Percentiles rank a stretch among this genome's conserved stretches.
Evolutionary conservation across 2,888 invertebrate genomes (phyloP).

Genomic region (Tipula confusa): DNA sequence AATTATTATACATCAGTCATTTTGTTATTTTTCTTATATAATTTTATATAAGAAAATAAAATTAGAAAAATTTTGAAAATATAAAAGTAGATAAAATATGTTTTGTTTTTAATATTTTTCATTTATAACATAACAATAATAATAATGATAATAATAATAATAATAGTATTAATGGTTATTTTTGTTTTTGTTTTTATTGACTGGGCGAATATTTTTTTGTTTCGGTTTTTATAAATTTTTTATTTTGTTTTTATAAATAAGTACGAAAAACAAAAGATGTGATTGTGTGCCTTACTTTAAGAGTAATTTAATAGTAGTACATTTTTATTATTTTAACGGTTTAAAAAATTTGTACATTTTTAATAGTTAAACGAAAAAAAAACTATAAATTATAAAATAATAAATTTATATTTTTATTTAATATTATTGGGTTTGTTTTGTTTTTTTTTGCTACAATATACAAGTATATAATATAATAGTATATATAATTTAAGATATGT

Average conservation of each 20-base stretch:
- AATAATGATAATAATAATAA: neutral
- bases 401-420: neutral
- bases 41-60: slow-evolving; percentile 3
- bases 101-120: neutral
- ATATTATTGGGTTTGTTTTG: neutral
- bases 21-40: slow-evolving; percentile 4
- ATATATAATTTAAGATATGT: slow-evolving; percentile 28
- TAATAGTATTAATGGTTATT: no score
- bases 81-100: slow-evolving; percentile 16
- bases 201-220: no score
- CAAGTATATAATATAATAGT: neutral
- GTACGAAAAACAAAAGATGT: neutral
- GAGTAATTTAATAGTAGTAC: no score
- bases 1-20: slow-evolving; percentile 25
- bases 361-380: neutral
- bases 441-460: neutral
- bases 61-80: neutral
- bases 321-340: neutral
- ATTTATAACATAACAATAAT: neutral
- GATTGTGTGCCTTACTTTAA: neutral
- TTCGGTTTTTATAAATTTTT: neutral
- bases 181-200: neutral
- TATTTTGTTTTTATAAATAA: neutral
- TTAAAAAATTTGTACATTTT: neutral
- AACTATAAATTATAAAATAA: neutral